Base-by-base conservation (phyloP, 1,140 invertebrate genomes). In the Solen grandis region DNA sequence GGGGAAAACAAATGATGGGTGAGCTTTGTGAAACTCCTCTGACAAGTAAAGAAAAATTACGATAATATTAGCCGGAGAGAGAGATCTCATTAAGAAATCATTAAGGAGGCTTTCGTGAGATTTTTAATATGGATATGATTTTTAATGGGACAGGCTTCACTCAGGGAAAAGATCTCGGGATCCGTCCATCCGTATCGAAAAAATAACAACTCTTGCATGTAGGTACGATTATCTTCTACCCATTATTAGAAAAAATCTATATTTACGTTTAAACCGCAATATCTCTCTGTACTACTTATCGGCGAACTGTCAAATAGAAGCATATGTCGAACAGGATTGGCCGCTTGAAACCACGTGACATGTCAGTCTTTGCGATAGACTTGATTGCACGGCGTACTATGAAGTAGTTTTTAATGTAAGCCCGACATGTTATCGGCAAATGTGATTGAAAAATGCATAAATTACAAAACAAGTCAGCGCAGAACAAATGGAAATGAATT, bases 371-470 rank as follows among this genome's bases (percentile, higher is more conserved):
- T 62, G n/a, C 60, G 55, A 73, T 80, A 52, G 66, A 55, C 14
- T 46, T 57, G 68, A 70, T 80, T 72, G 77, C 54, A 65, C 65
- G 8, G 60, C 66, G 46, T 65, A 80, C 77, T 63, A 59, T 50
- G 29, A 59, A 80, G 77, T 80, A 72, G 66, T 72, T 80, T 80
- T 70, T 80, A 80, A 80, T 65, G 77, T 80, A 50, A 19, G 25
- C 38, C 16, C 55, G 68, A 65, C 77, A 72, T 62, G 77, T 72
- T 72, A 72, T 72, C 66, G 38, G 59, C n/a, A 70, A 72, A 52
- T 62, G 69, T 62, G 69, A 73, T 80, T 73, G 77, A 80, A 80
- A 80, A 80, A 78, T 69, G 75, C 75, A 78, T 78, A 78, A 78
- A 78, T 78, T 78, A 78, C 54, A 69, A 65, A 60, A 52, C 33